Percentiles rank a stretch among this genome's conserved stretches.
These are phyloP conservation scores for Leuciscus waleckii DNA, from an alignment of 2,797 vertebrate species.

Conservation along the genomic window DNA sequence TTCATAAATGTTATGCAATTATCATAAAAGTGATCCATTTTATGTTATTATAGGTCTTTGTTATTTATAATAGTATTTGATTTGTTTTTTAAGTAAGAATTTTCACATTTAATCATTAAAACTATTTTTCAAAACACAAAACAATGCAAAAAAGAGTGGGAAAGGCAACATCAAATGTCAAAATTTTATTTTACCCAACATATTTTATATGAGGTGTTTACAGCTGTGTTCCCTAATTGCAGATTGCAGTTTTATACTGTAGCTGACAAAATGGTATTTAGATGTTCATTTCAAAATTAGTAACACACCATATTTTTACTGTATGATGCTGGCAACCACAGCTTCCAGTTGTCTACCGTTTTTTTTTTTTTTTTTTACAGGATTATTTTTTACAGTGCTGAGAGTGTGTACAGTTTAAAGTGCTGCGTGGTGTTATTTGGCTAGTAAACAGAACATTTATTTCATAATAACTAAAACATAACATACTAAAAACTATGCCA, in stretches of 20 bases:
- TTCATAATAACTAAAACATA: background rate
- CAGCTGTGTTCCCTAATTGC: too few relatives aligned
- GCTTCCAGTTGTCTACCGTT: too few relatives aligned
- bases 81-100: background rate
- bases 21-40: background rate
- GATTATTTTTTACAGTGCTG: too few relatives aligned
- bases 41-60: too few relatives aligned
- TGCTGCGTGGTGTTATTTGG: background rate
- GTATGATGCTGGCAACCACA: too few relatives aligned
- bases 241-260: too few relatives aligned
- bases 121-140: background rate
- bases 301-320: too few relatives aligned
- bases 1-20: background rate
- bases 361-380: too few relatives aligned
- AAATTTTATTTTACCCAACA: background rate
- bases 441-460: background rate
- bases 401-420: background rate
- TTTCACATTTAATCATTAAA: background rate
- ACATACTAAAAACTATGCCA: background rate
- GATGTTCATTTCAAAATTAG: too few relatives aligned
- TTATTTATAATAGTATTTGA: background rate
- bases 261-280: too few relatives aligned
- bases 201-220: too few relatives aligned
- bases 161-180: background rate
- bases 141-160: background rate